Evolutionary conservation across 2,797 vertebrate genomes (phyloP).

Genomic region (Pelodytes ibericus): DNA sequence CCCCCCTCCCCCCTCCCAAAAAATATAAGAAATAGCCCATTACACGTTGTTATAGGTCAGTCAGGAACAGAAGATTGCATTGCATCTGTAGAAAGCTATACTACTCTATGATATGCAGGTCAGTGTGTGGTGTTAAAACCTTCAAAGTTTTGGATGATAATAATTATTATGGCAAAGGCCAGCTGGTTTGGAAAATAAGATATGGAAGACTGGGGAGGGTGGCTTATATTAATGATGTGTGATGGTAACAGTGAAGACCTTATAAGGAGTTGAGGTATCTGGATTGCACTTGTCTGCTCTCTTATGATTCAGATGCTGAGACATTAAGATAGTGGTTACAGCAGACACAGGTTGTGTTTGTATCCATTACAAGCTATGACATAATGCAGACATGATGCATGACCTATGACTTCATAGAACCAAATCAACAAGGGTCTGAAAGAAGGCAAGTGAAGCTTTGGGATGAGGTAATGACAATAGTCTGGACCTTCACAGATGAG

Average conservation of each 20-base stretch:
- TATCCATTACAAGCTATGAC: not conserved
- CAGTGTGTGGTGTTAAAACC: too few species aligned
- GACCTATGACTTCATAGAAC: not conserved
- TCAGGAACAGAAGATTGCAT: too few species aligned
- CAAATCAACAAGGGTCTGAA: not conserved
- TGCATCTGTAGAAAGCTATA: too few species aligned
- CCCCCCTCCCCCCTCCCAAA: too few species aligned
- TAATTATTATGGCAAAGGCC: too few species aligned
- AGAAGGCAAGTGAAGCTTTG: not conserved
- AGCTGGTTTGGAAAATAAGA: too few species aligned
- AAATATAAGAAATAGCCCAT: too few species aligned
- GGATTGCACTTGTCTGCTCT: not conserved
- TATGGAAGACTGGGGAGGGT: too few species aligned
- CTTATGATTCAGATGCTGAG: constrained; percentile 28
- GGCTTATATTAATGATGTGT: not conserved
- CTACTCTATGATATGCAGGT: too few species aligned
- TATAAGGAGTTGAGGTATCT: constrained; percentile 17
- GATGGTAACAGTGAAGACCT: not conserved
- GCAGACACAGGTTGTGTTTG: not conserved
- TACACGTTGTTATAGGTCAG: too few species aligned
- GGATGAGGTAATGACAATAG: not conserved
- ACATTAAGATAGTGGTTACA: constrained; percentile 6
- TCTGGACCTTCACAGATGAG: not conserved
- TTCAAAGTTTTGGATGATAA: too few species aligned
- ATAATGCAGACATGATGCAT: not conserved